These are phyloP conservation scores for Heliconius hewitsoni DNA, from an alignment of 1,140 invertebrate genomes.

Conservation along the genomic window DNA sequence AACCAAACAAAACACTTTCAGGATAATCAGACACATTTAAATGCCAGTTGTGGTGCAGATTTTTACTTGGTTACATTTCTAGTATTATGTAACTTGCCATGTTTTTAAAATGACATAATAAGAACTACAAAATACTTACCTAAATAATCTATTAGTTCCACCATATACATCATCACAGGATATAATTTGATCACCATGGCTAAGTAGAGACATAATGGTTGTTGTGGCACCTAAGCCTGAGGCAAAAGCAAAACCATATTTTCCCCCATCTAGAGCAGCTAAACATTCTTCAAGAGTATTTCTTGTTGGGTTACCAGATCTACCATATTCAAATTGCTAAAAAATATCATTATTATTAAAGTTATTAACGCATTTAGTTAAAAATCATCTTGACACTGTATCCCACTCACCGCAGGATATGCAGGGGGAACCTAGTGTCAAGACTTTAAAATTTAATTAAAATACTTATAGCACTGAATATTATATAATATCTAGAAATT, in stretches of 20 bases:
- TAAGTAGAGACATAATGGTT: constrained; percentile 88
- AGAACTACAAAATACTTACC: constrained; percentile 46
- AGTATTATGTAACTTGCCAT: neutral
- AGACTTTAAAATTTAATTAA: too few relatives aligned
- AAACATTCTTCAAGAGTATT: constrained; percentile 94
- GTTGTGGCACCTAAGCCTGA: constrained; percentile 95
- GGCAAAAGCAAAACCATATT: constrained; percentile 92
- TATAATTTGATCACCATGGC: constrained; percentile 94
- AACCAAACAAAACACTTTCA: too few relatives aligned
- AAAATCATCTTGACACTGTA: too few relatives aligned
- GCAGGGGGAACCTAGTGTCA: too few relatives aligned
- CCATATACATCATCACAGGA: constrained; percentile 97
- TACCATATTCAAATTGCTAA: constrained; percentile 94
- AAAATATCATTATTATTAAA: constrained; percentile 29
- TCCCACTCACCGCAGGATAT: too few relatives aligned
- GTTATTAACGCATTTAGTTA: neutral
- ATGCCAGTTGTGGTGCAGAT: too few relatives aligned
- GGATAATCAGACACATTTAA: too few relatives aligned
- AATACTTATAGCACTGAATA: neutral
- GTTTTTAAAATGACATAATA: neutral
- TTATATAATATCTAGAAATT: neutral
- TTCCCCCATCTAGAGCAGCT: constrained; percentile 94
- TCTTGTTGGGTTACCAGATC: constrained; percentile 97
- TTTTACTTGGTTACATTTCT: too few relatives aligned
- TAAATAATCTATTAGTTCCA: constrained; percentile 89